Percentiles rank a stretch among this genome's conserved stretches.
Evolutionary conservation across 2,797 vertebrate species (phyloP).

Genomic region (Macroramphosus scolopax): DNA sequence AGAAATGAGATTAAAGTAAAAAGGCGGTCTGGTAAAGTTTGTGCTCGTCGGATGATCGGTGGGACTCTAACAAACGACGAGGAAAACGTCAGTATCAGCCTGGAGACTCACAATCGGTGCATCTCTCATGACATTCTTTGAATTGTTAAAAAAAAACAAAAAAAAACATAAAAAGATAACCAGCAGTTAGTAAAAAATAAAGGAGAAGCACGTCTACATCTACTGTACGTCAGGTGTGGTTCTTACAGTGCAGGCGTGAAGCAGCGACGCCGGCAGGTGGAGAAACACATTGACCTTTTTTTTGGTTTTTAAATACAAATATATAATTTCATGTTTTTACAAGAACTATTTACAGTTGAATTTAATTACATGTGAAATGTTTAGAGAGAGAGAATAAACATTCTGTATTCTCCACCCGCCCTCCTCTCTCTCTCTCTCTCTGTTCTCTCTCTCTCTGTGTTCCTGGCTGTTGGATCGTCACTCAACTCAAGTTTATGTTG

Average conservation of each 20-base stretch:
- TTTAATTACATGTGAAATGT: slow-evolving; percentile 79
- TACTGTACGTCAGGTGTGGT: slow-evolving; percentile 48
- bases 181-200: too few relatives aligned
- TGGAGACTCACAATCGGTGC: too few relatives aligned
- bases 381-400: too few relatives aligned
- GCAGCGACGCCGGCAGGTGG: slow-evolving; percentile 38
- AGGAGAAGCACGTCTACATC: slow-evolving; percentile 27
- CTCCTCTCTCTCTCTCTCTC: too few relatives aligned
- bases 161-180: too few relatives aligned
- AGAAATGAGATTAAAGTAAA: too few relatives aligned
- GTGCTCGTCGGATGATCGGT: too few relatives aligned
- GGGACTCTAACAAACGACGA: too few relatives aligned
- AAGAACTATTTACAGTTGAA: slow-evolving; percentile 89
- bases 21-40: too few relatives aligned
- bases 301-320: slow-evolving; percentile 85
- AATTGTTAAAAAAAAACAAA: slow-evolving; percentile 36
- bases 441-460: slow-evolving; percentile 13
- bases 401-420: too few relatives aligned
- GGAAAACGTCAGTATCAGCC: slow-evolving; percentile 2
- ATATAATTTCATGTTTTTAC: slow-evolving; percentile 85
- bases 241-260: slow-evolving; percentile 53
- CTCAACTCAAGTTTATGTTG: slow-evolving; percentile 71
- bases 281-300: too few relatives aligned
- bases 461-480: slow-evolving; percentile 54
- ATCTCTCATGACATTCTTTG: slow-evolving; percentile 35